phyloP scores from a whole-genome alignment of 2,113 vertebrate species.

The Etheostoma cragini region DNA sequence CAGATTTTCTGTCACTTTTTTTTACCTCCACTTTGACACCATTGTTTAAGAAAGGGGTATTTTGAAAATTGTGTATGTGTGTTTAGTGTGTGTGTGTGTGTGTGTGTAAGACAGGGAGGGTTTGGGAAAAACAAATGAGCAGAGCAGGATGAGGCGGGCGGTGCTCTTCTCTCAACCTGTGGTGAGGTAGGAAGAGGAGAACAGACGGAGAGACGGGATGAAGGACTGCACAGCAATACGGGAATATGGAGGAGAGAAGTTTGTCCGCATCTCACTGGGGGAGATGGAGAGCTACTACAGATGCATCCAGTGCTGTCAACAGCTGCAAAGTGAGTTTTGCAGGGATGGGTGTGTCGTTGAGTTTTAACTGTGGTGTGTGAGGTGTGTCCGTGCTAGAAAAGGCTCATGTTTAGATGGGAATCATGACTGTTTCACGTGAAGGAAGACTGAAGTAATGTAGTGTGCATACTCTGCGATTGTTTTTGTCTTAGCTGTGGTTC shows the following conservation, averaged over 20 bases:
- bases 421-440: neutral
- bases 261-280: conserved; percentile 72
- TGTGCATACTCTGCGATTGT: neutral
- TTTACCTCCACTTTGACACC: neutral
- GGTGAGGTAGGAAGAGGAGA: conserved; percentile 32
- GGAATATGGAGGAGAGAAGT: conserved; percentile 27
- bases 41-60: neutral
- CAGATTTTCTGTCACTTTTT: too few species aligned
- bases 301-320: conserved; percentile 74
- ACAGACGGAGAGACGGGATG: conserved; percentile 20
- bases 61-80: neutral
- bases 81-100: neutral
- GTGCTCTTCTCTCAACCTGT: neutral
- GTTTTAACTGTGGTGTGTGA: neutral
- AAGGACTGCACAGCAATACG: conserved; percentile 11
- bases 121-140: conserved; percentile 20
- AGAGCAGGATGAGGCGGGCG: conserved; percentile 27
- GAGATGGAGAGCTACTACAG: conserved; percentile 83
- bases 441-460: neutral
- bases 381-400: neutral
- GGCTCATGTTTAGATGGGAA: neutral
- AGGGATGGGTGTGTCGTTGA: neutral
- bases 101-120: neutral
- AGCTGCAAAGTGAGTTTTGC: conserved; percentile 77
- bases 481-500: neutral